phyloP scores from a whole-genome alignment of 2,888 invertebrate genomes.

The Pyrrhosoma nymphula region DNA sequence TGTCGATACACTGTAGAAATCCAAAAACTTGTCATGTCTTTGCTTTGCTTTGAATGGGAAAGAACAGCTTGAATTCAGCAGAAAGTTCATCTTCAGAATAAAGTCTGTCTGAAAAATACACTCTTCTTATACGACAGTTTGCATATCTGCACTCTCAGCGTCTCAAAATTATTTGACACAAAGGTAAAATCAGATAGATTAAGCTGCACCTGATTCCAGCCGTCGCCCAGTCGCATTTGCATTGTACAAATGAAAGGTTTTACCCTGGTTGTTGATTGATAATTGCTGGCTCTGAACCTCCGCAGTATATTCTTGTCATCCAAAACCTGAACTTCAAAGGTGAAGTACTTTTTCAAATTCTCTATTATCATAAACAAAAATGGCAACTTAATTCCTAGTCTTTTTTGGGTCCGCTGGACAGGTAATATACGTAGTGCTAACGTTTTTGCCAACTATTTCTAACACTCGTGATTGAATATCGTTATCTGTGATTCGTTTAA shows the following conservation, averaged over 20 bases:
- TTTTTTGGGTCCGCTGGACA: slow-evolving; percentile 95
- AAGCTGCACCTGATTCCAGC: slow-evolving; percentile 89
- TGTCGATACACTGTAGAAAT: background rate
- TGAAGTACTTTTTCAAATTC: slow-evolving; percentile 95
- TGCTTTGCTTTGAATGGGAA: slow-evolving; percentile 88
- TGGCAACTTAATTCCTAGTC: slow-evolving; percentile 95
- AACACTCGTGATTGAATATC: slow-evolving; percentile 95
- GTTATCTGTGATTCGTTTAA: slow-evolving; percentile 95
- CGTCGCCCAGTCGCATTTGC: slow-evolving; percentile 96
- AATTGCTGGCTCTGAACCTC: slow-evolving; percentile 96
- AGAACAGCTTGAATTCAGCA: slow-evolving; percentile 96
- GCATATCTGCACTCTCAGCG: slow-evolving; percentile 96
- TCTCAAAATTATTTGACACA: slow-evolving; percentile 97
- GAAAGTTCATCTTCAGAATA: slow-evolving; percentile 97
- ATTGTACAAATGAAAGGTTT: slow-evolving; percentile 99
- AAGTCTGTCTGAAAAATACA: slow-evolving; percentile 95
- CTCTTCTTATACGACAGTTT: slow-evolving; percentile 94
- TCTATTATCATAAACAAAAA: slow-evolving; percentile 97
- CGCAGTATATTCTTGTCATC: slow-evolving; percentile 96
- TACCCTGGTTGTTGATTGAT: slow-evolving; percentile 95
- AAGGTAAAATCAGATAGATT: slow-evolving; percentile 97
- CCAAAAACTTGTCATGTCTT: background rate
- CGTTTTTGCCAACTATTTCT: slow-evolving; percentile 96
- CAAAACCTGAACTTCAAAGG: slow-evolving; percentile 97
- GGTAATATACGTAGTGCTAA: slow-evolving; percentile 95